Base-by-base conservation (phyloP, 2,113 vertebrate genomes). In the Hippocampus comes region DNA sequence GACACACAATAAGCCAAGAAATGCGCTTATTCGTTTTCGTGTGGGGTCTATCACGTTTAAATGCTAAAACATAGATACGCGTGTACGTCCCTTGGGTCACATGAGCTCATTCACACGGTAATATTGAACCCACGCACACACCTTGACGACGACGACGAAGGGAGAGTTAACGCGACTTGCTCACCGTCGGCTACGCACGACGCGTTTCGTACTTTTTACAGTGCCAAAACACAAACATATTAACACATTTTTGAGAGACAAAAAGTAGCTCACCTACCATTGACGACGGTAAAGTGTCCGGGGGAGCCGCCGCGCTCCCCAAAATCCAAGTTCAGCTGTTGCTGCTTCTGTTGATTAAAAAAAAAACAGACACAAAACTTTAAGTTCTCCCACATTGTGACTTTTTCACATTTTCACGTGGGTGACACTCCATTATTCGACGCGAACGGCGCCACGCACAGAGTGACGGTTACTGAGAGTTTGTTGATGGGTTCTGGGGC, bases 191-290 rank as follows among this genome's bases (percentile, higher is more conserved):
- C 42, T 25, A 48, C 15, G 49, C 1, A 74, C 1, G 17, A 66
- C 27, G 10, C 21, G 1, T 23, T 18, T 7, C 9, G 18, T 9
- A 71, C 12, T 20, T 17, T 0, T 4, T 56, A 38, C 8, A 17
- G 2, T 14, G 1, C 0, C 1, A 43, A 27, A 49, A 27, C 9
- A 4, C 14, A 2, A 20, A 42, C 25, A 25, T 17, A 25, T 48
- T 66, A 10, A 21, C 6, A 15, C 5, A 34, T 60, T 60, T 17
- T 15, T 60, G 38, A n/a, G 18, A 34, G 30, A 63, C 55, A 65
- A 10, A 23, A 68, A 68, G 49, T 51, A 38, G 9, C 3, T 10
- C 56, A 53, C 78, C 66, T 68, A 88, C 88, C 86, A 41, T 74
- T 68, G 41, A 65, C 63, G 59, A 34, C 27, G 59, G 59, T 61